These are phyloP conservation scores for Orchesella cincta DNA, from an alignment of 1,140 invertebrate genomes.

Conservation along the genomic window DNA sequence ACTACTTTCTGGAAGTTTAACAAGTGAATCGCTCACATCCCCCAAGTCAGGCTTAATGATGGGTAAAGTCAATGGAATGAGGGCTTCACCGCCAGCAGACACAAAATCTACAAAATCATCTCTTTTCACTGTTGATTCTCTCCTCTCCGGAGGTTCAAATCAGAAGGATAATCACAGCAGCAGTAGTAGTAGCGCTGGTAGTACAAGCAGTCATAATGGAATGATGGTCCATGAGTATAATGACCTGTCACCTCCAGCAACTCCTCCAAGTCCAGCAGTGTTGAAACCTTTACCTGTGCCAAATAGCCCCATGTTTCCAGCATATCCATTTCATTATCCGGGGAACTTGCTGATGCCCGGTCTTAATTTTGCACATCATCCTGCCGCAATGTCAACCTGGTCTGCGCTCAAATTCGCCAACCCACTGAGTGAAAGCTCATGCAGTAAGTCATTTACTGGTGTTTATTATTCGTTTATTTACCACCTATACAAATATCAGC, in stretches of 20 bases:
- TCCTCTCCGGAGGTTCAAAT: conserved; percentile 33
- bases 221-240: conserved; percentile 41
- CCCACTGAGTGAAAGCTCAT: conserved; percentile 37
- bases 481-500: too few relatives aligned
- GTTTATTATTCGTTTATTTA: too few relatives aligned
- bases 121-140: conserved; percentile 49
- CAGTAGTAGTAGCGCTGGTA: conserved; percentile 13
- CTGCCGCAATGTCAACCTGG: conserved; percentile 43
- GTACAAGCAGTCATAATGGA: conserved; percentile 28
- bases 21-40: background rate
- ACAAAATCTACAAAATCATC: conserved; percentile 37
- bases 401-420: conserved; percentile 47
- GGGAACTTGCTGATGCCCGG: conserved; percentile 49
- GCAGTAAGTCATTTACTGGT: too few relatives aligned
- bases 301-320: conserved; percentile 47
- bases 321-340: conserved; percentile 48
- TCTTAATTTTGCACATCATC: conserved; percentile 47
- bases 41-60: conserved; percentile 26
- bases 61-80: background rate
- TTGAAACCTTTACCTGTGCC: conserved; percentile 45
- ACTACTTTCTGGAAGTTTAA: conserved; percentile 14
- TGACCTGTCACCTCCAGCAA: conserved; percentile 50
- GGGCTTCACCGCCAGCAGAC: background rate
- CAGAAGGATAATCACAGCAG: conserved; percentile 13
- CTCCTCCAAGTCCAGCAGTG: conserved; percentile 48